Percentiles rank a stretch among this genome's conserved stretches.
Evolutionary conservation across 2,797 vertebrate species (phyloP).

Genomic region (Protosalanx chinensis): DNA sequence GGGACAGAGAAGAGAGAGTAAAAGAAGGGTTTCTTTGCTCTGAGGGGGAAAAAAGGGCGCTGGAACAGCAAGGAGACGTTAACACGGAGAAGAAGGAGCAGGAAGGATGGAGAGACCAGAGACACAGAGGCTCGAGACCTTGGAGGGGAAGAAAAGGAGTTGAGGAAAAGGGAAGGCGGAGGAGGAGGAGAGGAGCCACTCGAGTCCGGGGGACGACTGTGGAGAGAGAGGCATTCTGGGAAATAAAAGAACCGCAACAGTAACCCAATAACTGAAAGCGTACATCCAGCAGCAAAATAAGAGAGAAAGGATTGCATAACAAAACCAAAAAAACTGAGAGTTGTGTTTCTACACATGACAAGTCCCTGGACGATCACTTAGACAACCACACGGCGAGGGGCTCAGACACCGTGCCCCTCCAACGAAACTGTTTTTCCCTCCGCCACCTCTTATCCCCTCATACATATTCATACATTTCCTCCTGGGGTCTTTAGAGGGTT

Average conservation of each 20-base stretch:
- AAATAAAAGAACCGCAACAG: constrained; percentile 33
- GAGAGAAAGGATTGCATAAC: constrained; percentile 46
- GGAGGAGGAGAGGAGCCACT: constrained; percentile 51
- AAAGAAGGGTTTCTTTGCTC: constrained; percentile 56
- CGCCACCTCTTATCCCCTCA: constrained; percentile 11
- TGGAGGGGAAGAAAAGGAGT: constrained; percentile 10
- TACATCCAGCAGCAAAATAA: constrained; percentile 13
- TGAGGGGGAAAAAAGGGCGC: constrained; percentile 55
- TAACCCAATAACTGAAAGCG: constrained; percentile 15
- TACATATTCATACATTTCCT: constrained; percentile 28
- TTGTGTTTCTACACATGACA: too few species aligned
- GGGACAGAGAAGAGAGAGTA: constrained; percentile 15
- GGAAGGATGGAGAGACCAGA: constrained; percentile 26
- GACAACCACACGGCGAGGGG: too few species aligned
- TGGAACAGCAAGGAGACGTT: constrained; percentile 74
- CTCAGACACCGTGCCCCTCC: constrained; percentile 21
- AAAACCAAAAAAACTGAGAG: too few species aligned
- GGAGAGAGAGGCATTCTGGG: constrained; percentile 54
- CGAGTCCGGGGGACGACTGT: constrained; percentile 60
- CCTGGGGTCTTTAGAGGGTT: constrained; percentile 24
- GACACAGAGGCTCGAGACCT: constrained; percentile 46
- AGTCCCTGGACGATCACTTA: too few species aligned
- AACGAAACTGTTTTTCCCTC: constrained; percentile 22
- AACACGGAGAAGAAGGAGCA: constrained; percentile 48
- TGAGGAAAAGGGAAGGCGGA: constrained; percentile 16